These are phyloP conservation scores for Drosophila quinaria DNA, from an alignment of 2,888 invertebrate genomes.

Conservation along the genomic window DNA sequence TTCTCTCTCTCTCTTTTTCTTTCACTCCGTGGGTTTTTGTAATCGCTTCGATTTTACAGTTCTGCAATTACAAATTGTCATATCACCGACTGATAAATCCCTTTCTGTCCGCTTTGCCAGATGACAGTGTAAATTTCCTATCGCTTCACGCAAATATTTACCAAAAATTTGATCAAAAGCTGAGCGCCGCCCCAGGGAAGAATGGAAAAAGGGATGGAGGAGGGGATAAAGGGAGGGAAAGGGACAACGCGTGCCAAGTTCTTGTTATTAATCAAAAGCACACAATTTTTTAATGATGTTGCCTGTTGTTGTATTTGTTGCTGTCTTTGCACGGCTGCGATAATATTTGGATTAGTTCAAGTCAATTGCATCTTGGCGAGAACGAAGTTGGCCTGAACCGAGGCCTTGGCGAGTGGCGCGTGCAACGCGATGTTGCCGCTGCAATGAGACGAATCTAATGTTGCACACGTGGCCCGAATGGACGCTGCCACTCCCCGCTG, in stretches of 20 bases:
- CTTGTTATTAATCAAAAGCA: conserved; percentile 77
- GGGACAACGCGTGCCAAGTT: conserved; percentile 49
- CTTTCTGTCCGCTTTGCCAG: conserved; percentile 30
- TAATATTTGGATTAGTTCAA: conserved; percentile 84
- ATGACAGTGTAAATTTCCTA: conserved; percentile 57
- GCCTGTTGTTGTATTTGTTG: conserved; percentile 54
- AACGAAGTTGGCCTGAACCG: conserved; percentile 39
- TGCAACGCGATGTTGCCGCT: conserved; percentile 52
- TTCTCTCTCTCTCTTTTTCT: not conserved
- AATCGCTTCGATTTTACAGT: conserved; percentile 32
- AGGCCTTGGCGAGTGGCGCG: conserved; percentile 40
- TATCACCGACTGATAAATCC: conserved; percentile 55
- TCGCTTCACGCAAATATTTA: conserved; percentile 67
- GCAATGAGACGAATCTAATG: conserved; percentile 81
- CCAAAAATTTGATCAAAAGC: conserved; percentile 64
- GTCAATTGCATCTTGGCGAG: conserved; percentile 81
- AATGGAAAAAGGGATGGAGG: not conserved
- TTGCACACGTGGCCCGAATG: conserved; percentile 75
- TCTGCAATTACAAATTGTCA: conserved; percentile 61
- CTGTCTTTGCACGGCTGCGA: conserved; percentile 68
- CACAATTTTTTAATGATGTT: conserved; percentile 76
- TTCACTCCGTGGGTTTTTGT: not conserved
- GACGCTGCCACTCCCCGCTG: conserved; percentile 58
- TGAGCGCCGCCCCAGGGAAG: conserved; percentile 28
- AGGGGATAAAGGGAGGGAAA: not conserved